Conservation (phyloP, 2,113 vertebrate species). For the Notechis scutatus region DNA sequence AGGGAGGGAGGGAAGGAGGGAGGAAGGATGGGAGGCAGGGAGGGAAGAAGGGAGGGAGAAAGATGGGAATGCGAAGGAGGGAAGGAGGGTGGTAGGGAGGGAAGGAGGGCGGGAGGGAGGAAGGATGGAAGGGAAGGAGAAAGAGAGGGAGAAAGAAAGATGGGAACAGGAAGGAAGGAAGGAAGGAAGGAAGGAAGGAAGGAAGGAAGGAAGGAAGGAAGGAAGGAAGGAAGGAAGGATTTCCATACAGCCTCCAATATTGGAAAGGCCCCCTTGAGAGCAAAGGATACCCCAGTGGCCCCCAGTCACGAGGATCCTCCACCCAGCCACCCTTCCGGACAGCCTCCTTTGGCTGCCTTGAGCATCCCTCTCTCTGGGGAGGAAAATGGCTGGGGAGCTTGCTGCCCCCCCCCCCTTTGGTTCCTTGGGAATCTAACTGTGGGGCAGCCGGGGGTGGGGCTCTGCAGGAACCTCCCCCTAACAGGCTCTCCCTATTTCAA, state of each 20-base stretch:
- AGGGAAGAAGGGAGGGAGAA: no score
- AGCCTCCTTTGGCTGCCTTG: background rate
- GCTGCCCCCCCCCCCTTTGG: background rate
- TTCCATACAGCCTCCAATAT: background rate
- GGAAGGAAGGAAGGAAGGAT: background rate
- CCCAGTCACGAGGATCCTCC: background rate
- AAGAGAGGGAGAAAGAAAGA: no score
- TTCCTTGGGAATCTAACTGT: background rate
- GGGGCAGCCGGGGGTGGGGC: background rate
- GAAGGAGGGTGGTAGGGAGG: no score
- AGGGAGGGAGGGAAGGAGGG: no score
- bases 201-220: no score
- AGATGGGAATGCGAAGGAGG: no score
- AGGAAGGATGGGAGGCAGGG: no score
- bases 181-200: no score
- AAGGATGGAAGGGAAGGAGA: no score
- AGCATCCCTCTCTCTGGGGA: background rate
- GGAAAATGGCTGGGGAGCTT: background rate
- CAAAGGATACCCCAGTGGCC: background rate
- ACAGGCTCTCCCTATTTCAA: background rate
- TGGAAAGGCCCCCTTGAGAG: background rate
- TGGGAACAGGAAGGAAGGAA: no score
- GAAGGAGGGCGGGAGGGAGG: no score
- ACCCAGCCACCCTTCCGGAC: background rate
- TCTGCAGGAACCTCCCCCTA: background rate